phyloP scores from a whole-genome alignment of 53 echinoderm and acorn worm species.

The Arbacia lixula region DNA sequence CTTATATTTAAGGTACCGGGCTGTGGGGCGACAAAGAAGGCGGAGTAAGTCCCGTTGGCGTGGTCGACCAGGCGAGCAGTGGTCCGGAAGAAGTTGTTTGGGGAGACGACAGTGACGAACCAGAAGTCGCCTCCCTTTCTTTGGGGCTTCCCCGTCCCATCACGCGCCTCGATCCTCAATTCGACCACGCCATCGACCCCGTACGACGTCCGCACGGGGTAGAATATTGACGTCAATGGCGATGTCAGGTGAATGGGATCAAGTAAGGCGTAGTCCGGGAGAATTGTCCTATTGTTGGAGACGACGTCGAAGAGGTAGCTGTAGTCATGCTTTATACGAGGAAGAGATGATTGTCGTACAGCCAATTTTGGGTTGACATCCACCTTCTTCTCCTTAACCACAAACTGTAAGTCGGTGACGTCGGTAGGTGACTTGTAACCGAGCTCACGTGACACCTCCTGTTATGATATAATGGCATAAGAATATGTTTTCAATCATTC shows the following conservation, averaged over 20 bases:
- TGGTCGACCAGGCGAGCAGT: conserved; percentile 39
- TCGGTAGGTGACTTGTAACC: too few relatives aligned
- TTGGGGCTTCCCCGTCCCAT: conserved; percentile 12
- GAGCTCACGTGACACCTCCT: too few relatives aligned
- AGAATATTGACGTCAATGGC: conserved; percentile 5
- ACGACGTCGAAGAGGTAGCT: too few relatives aligned
- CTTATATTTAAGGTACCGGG: too few relatives aligned
- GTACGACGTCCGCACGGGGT: conserved; percentile 7
- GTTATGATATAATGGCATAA: too few relatives aligned
- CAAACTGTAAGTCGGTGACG: too few relatives aligned
- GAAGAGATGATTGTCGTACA: too few relatives aligned
- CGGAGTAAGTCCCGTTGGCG: conserved; percentile 42
- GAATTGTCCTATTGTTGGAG: not conserved
- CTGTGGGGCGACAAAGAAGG: conserved; percentile 42
- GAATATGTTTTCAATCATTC: too few relatives aligned
- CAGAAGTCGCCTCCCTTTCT: conserved; percentile 43
- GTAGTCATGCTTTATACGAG: too few relatives aligned
- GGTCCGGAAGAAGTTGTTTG: conserved; percentile 17
- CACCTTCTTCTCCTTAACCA: too few relatives aligned
- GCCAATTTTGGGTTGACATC: too few relatives aligned
- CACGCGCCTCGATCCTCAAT: conserved; percentile 12
- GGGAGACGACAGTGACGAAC: conserved; percentile 7
- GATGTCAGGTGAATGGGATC: conserved; percentile 1
- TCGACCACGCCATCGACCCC: conserved; percentile 26
- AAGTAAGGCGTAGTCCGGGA: not conserved